Base-by-base conservation (phyloP, 2,888 invertebrate genomes). In the Xestia c-nigrum region DNA sequence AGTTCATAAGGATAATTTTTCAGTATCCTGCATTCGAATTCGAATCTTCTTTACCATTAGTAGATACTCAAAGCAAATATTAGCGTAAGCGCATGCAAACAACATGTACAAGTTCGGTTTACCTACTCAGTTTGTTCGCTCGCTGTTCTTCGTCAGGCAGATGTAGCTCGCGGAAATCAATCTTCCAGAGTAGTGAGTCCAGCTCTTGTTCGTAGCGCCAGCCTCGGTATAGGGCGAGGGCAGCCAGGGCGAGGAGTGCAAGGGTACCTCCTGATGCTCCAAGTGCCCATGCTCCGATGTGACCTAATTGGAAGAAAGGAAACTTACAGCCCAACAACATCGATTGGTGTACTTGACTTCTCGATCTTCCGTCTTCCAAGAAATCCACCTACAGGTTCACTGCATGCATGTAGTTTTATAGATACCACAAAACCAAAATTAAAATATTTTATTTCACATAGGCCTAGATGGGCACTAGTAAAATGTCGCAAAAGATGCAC, bases 121-220 rank as follows among this genome's bases (percentile, higher is more conserved):
- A 96, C 96, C 96, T 96, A 96, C 96, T 96, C 96, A 96, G 93
- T 96, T 96, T 96, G 95, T 94, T 95, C 94, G 92, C 90, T 90
- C 93, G 93, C 86, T 95, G 95, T 71, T 95, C 95, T 64, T 96
- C 96, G n/a, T 96, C 96, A 6, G 96, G 96, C 61, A 98, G 97
- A 91, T 98, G 98, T 68, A 99, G 98, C 89, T 99, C 99, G 81
- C 98, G 98, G 95, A 98, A 99, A 95, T 99, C 99, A 77, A 99
- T 98, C 96, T 99, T 99, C 99, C 99, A 99, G 59, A 99, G 97
- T 59, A 99, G 95, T 74, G 99, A 99, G 92, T 99, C 99, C 85
- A 99, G 97, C 91, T 99, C 99, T 91, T 99, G 99, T 92, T 99
- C 99, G 94, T 99, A 99, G 59, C 98, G 97, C 99, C 99, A 99